A percentile compares a stretch with the other conserved stretches of the same genome.
phyloP scores from a whole-genome alignment of 2,797 vertebrate species.

The Protonibea diacanthus region DNA sequence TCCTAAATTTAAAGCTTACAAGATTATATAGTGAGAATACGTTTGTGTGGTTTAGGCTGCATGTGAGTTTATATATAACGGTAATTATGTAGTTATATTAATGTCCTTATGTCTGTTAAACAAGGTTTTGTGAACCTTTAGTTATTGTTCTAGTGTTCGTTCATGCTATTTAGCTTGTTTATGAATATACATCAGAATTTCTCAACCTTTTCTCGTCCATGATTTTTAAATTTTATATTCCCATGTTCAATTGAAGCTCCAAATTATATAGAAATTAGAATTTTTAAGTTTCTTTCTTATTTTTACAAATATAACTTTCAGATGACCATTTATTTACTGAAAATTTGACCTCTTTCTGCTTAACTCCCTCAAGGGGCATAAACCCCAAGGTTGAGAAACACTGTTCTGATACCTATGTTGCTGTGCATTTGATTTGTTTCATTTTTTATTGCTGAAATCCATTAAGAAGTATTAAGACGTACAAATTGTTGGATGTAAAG shows the following conservation, averaged over 20 bases:
- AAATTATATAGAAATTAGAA: not conserved
- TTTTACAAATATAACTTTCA: not conserved
- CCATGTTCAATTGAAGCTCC: too few relatives aligned
- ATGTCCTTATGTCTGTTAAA: not conserved
- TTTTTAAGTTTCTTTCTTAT: not conserved
- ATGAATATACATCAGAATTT: constrained; percentile 4
- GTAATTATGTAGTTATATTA: constrained; percentile 11
- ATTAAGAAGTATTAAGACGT: constrained; percentile 8
- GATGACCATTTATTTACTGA: not conserved
- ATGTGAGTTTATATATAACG: not conserved
- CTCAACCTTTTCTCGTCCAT: not conserved
- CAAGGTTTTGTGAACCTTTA: not conserved
- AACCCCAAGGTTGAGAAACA: not conserved
- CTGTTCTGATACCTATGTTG: not conserved
- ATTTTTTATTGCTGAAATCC: not conserved
- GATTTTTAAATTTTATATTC: not conserved
- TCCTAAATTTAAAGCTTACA: not conserved
- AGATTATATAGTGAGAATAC: not conserved
- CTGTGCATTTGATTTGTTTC: not conserved
- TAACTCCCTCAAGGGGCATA: not conserved
- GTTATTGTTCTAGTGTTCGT: not conserved
- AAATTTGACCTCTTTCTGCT: not conserved
- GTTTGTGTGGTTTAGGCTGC: constrained; percentile 14
- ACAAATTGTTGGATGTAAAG: constrained; percentile 11
- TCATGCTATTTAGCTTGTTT: constrained; percentile 10